These are phyloP conservation scores for Diachasmimorpha longicaudata DNA, from an alignment of 1,140 invertebrate genomes.

Conservation along the genomic window DNA sequence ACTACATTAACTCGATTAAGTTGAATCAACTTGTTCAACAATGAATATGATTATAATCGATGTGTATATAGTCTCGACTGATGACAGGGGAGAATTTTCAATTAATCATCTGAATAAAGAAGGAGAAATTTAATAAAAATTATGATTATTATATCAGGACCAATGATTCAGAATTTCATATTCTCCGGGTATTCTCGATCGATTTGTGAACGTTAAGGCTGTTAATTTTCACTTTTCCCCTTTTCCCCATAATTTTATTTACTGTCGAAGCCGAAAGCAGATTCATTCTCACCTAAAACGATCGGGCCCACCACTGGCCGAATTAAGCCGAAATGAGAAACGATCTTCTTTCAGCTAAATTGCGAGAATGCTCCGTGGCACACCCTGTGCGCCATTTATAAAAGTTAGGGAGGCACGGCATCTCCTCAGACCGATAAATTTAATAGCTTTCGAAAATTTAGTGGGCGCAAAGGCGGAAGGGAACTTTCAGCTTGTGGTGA, in stretches of 20 bases:
- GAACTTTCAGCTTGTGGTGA: slow-evolving; percentile 12
- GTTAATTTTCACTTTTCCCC: neutral
- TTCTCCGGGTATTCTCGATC: too few relatives aligned
- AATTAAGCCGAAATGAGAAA: slow-evolving; percentile 24
- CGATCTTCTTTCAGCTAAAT: slow-evolving; percentile 4
- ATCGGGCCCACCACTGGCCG: neutral
- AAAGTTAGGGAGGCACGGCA: slow-evolving; percentile 4
- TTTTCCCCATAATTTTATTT: neutral
- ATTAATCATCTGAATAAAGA: neutral
- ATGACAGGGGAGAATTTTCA: neutral
- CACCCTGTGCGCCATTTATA: slow-evolving; percentile 5
- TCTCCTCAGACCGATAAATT: slow-evolving; percentile 19
- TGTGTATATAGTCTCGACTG: neutral
- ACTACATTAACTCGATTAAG: neutral
- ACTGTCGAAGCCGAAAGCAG: neutral
- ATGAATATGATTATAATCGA: neutral
- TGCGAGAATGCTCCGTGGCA: neutral
- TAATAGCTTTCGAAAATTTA: slow-evolving; percentile 22
- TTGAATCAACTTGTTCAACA: neutral
- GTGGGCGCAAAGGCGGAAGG: slow-evolving; percentile 5
- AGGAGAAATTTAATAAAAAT: neutral
- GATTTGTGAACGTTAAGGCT: too few relatives aligned
- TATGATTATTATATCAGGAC: too few relatives aligned
- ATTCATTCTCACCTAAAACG: slow-evolving; percentile 7
- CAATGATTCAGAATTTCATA: too few relatives aligned